Evolutionary conservation across 2,888 invertebrate genomes (phyloP).

Genomic region (Drymonia ruficornis): DNA sequence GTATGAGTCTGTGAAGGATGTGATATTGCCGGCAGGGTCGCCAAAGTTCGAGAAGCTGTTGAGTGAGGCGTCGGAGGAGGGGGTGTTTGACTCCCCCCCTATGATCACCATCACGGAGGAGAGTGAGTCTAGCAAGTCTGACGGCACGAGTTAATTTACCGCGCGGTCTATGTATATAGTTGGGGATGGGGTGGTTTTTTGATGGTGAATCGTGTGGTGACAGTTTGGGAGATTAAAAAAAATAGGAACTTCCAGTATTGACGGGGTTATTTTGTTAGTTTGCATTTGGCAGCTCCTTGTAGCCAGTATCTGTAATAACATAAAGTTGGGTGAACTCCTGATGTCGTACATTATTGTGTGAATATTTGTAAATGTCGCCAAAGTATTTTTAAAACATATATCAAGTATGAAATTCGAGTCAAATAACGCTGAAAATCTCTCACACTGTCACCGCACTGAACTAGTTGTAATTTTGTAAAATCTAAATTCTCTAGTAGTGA

Average conservation of each 20-base stretch:
- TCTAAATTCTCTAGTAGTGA: constrained; percentile 30
- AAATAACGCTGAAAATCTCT: neutral
- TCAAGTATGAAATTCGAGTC: too few species aligned
- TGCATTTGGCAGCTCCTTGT: too few species aligned
- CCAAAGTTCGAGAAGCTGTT: constrained; percentile 85
- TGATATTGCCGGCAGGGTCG: constrained; percentile 77
- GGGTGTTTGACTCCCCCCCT: constrained; percentile 65
- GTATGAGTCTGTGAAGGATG: constrained; percentile 84
- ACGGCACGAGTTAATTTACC: constrained; percentile 71
- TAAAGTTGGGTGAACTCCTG: too few species aligned
- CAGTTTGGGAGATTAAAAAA: constrained; percentile 3
- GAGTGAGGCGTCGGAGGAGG: constrained; percentile 79
- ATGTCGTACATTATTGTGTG: too few species aligned
- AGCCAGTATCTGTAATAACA: too few species aligned
- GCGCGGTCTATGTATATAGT: constrained; percentile 50
- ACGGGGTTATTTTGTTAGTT: too few species aligned
- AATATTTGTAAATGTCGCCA: too few species aligned
- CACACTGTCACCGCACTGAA: constrained; percentile 1
- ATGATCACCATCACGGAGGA: constrained; percentile 82
- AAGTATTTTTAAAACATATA: too few species aligned
- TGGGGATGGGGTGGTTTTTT: constrained; percentile 32
- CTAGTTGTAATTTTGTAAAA: constrained; percentile 34
- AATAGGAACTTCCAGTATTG: neutral
- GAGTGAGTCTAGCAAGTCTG: constrained; percentile 70
- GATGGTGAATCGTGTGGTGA: constrained; percentile 19